phyloP scores from a whole-genome alignment of 23 tunicate species.

The Corella eumyota region DNA sequence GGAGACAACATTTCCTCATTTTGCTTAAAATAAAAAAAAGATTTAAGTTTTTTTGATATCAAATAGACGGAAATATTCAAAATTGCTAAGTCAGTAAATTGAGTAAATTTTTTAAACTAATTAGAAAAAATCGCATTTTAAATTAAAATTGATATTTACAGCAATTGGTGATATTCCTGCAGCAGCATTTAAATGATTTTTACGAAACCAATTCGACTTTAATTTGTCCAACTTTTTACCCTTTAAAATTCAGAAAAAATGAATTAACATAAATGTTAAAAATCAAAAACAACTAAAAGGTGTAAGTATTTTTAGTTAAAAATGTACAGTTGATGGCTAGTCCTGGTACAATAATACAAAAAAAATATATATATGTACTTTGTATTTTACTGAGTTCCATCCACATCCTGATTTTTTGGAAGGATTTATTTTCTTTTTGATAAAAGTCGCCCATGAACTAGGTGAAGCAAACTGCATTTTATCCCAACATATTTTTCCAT shows the following conservation, averaged over 20 bases:
- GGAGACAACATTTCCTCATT: constrained; percentile 3
- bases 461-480: constrained; percentile 74
- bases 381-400: constrained; percentile 94
- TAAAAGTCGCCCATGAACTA: constrained; percentile 92
- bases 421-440: constrained; percentile 78
- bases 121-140: neutral
- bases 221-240: constrained; percentile 78
- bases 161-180: constrained; percentile 34
- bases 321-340: too few relatives aligned
- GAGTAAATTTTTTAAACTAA: neutral
- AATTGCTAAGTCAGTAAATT: too few relatives aligned
- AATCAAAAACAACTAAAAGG: neutral
- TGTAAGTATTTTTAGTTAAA: neutral
- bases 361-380: constrained; percentile 21
- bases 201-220: constrained; percentile 38
- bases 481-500: constrained; percentile 73
- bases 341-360: too few relatives aligned
- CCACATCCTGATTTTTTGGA: constrained; percentile 94
- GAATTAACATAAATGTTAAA: neutral
- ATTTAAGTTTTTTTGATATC: too few relatives aligned
- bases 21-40: neutral
- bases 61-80: too few relatives aligned
- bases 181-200: constrained; percentile 6
- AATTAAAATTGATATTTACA: constrained; percentile 15
- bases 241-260: neutral